Conservation (phyloP, 2,797 vertebrate genomes). For the Oreochromis mossambicus region DNA sequence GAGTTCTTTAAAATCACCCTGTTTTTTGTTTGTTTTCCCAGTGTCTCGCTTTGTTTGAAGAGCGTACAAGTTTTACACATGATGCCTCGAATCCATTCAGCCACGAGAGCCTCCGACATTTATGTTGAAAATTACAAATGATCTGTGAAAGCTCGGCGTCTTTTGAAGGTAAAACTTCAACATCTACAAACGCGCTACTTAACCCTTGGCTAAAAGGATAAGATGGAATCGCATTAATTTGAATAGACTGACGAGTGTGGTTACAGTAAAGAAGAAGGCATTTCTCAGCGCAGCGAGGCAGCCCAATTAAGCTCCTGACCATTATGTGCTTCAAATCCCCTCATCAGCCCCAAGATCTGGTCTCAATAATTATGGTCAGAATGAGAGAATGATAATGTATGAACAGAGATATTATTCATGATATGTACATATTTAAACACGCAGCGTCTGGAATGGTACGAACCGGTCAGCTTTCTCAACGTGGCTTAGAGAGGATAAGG, state of each 20-base stretch:
- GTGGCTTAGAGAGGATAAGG: background rate
- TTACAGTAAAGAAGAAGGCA: conserved; percentile 7
- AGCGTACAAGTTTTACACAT: background rate
- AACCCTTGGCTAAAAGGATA: conserved; percentile 46
- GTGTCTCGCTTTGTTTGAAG: background rate
- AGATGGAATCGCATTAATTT: conserved; percentile 55
- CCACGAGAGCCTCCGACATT: conserved; percentile 6
- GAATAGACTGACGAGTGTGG: conserved; percentile 19
- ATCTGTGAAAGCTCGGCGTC: background rate
- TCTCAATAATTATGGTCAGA: conserved; percentile 30
- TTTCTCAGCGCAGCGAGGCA: background rate
- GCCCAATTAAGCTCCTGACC: conserved; percentile 46
- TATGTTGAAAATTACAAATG: conserved; percentile 39
- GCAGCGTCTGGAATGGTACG: conserved; percentile 8
- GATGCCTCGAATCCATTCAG: background rate
- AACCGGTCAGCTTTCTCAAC: conserved; percentile 10
- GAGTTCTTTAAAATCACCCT: background rate
- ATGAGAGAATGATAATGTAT: conserved; percentile 3
- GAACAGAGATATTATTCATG: conserved; percentile 44
- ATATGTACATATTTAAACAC: conserved; percentile 58
- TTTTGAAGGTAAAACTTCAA: conserved; percentile 41
- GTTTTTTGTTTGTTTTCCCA: background rate
- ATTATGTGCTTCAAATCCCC: conserved; percentile 7
- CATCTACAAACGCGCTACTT: conserved; percentile 25
- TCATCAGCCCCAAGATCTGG: conserved; percentile 5